Percentiles rank a stretch among this genome's conserved stretches.
Conservation (phyloP, 2,113 vertebrate species). For the Menura novaehollandiae region DNA sequence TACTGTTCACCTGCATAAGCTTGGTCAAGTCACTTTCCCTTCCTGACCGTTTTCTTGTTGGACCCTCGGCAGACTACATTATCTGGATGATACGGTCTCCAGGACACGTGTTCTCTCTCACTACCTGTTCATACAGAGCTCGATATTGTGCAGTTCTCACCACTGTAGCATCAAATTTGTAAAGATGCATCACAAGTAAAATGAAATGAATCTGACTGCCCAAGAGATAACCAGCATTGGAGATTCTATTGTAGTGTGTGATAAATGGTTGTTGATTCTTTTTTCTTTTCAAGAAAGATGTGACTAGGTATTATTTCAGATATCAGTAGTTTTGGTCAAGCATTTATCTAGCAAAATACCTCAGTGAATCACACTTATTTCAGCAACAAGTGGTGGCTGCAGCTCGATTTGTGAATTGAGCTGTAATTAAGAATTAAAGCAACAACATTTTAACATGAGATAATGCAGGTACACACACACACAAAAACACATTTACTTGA, state of each 20-base stretch:
- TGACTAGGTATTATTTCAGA: not conserved
- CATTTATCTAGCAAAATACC: not conserved
- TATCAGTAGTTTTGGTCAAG: not conserved
- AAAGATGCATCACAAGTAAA: not conserved
- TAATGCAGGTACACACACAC: not conserved
- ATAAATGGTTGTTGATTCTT: not conserved
- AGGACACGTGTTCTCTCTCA: not conserved
- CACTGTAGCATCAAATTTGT: not conserved
- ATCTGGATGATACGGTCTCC: not conserved
- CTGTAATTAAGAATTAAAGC: not conserved
- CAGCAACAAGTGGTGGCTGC: not conserved
- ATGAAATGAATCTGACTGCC: not conserved
- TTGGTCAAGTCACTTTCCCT: not conserved
- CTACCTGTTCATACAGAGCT: not conserved
- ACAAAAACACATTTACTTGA: not conserved
- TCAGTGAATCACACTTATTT: not conserved
- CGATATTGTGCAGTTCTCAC: not conserved
- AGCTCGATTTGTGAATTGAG: not conserved
- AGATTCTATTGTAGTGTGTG: not conserved
- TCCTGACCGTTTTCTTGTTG: not conserved
- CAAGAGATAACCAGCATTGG: not conserved
- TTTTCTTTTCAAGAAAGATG: not conserved
- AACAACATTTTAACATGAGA: not conserved
- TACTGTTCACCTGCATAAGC: not conserved
- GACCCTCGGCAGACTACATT: not conserved